Evolutionary conservation across 2,888 invertebrate species (phyloP), one percentile per base, ranked within the genome.

Genomic region (Epirrhoe tristata): DNA sequence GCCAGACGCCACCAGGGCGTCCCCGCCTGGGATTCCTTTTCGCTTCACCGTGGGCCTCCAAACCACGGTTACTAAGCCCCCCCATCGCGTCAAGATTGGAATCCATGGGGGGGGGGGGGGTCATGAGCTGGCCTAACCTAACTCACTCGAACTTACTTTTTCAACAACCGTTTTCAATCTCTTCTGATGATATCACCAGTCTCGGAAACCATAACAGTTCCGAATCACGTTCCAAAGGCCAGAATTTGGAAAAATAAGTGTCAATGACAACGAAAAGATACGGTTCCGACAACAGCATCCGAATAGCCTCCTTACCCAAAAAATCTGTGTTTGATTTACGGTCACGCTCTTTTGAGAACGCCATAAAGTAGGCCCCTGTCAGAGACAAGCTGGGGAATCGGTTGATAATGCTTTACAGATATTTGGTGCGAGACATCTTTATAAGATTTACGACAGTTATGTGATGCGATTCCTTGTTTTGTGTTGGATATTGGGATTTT

Each of bases 351-450:
- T 83, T 83, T 75, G 83, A 88, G 87, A 80, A 86, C 78, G 84
- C 86, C 83, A 90, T 91, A 91, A 91, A 91, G 81, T 82, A 88
- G 86, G 77, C 91, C 90, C 85, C 81, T 87, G 91, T 91, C 91
- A 89, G 75, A 77, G 77, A 74, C 91, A 88, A 81, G 74, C 79
- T 70, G 77, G 76, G 74, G 80, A 83, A 87, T 88, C 85, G 87
- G 84, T 84, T 83, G 80, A 85, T 84, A 83, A 86, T 84, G 84
- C 84, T 85, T 83, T 78, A 85, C 86, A 88, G 89, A 89, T 86
- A 88, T 87, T 86, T 86, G 78, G 73, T 70, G 65, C 52, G 46
- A 66, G 69, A 67, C 63, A 68, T 68, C 68, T 68, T 68, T 74
- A 69, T 69, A 66, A 69, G 70, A 74, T 74, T 72, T 71, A 70